Percentiles rank a stretch among this genome's conserved stretches.
These are phyloP conservation scores for Puffinus mauretanicus DNA, from an alignment of 2,113 vertebrate genomes.

Conservation along the genomic window DNA sequence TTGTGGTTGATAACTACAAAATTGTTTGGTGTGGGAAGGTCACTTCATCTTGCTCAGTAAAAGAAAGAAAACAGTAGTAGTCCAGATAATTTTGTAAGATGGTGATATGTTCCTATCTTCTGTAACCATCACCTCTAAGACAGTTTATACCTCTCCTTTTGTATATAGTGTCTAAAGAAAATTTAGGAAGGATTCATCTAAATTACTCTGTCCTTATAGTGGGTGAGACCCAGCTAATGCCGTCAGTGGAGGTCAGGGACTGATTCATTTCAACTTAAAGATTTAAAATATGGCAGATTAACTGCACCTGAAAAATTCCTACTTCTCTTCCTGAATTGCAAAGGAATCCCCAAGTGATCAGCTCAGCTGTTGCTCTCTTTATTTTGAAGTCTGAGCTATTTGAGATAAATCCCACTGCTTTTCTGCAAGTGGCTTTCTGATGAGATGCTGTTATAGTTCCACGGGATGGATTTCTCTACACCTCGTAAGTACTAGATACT, in stretches of 20 bases:
- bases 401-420: background rate
- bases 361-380: background rate
- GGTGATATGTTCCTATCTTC: background rate
- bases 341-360: background rate
- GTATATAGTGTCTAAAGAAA: background rate
- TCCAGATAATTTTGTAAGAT: background rate
- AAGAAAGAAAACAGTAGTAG: background rate
- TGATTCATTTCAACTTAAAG: background rate
- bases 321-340: background rate
- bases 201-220: background rate
- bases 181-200: background rate
- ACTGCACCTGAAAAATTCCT: background rate
- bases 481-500: accelerated
- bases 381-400: background rate
- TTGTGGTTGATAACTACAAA: background rate
- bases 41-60: background rate
- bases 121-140: background rate
- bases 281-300: background rate
- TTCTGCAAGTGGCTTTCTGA: background rate
- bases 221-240: background rate
- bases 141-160: background rate
- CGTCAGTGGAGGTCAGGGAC: background rate
- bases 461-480: background rate
- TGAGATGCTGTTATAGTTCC: background rate
- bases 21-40: background rate